A percentile compares a stretch with the other conserved stretches of the same genome.
Evolutionary conservation across 1,140 invertebrate genomes (phyloP).

Genomic region (Drosophila kohkoa): DNA sequence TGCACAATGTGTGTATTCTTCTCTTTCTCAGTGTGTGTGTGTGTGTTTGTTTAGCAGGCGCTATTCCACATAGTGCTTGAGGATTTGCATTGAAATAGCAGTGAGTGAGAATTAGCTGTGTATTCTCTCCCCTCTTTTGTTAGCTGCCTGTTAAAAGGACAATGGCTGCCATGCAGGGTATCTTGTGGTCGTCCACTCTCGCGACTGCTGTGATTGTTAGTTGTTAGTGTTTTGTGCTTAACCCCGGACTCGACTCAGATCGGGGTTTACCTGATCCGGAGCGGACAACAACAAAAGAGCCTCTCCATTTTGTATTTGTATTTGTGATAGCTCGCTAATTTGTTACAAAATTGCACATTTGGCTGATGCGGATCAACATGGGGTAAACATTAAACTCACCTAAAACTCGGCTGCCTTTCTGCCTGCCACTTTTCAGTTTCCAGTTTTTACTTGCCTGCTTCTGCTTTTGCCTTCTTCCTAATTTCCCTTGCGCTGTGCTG

Average conservation of each 20-base stretch:
- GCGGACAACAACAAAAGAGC: conserved; percentile 38
- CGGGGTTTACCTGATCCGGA: conserved; percentile 33
- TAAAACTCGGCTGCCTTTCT: neutral
- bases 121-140: conserved; percentile 1
- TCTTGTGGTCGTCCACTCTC: conserved; percentile 3
- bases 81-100: conserved; percentile 11
- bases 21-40: too few species aligned
- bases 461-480: neutral
- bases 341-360: conserved; percentile 81
- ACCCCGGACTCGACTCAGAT: too few species aligned
- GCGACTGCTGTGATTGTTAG: conserved; percentile 2
- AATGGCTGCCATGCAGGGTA: neutral
- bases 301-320: conserved; percentile 5
- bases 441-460: neutral
- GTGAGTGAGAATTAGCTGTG: conserved; percentile 1
- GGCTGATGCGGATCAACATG: conserved; percentile 49
- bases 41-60: conserved; percentile 52
- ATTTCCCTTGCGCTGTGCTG: too few species aligned
- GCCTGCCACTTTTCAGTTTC: too few species aligned
- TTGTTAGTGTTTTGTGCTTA: neutral
- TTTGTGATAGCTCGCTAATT: conserved; percentile 61
- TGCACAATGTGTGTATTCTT: neutral
- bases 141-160: neutral
- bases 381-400: conserved; percentile 36
- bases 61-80: conserved; percentile 26